Conservation (phyloP, 2,113 vertebrate genomes). For the Eidolon helvum region DNA sequence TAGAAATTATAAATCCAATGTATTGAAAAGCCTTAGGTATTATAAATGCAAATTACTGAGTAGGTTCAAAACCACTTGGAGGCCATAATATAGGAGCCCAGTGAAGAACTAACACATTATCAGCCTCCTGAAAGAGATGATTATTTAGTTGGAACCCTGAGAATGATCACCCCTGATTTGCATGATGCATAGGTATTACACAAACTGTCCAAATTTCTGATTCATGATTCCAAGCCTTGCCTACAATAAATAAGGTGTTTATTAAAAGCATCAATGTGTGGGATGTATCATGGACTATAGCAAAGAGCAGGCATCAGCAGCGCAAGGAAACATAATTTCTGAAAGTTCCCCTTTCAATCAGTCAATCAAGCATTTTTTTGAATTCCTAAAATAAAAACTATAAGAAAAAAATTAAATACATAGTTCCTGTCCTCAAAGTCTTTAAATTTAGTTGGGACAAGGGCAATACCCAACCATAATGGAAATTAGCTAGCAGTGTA, state of each 20-base stretch:
- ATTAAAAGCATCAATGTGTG: slow-evolving; percentile 44
- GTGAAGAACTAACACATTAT: not conserved
- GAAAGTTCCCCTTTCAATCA: not conserved
- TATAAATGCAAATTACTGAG: not conserved
- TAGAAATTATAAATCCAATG: not conserved
- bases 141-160: slow-evolving; percentile 13
- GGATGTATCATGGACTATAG: not conserved
- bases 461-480: not conserved
- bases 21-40: not conserved
- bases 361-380: not conserved
- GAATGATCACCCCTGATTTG: not conserved
- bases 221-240: slow-evolving; percentile 31
- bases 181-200: slow-evolving; percentile 22
- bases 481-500: not conserved
- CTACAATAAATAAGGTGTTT: slow-evolving; percentile 41
- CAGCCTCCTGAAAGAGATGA: not conserved
- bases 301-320: slow-evolving; percentile 9
- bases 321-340: slow-evolving; percentile 15
- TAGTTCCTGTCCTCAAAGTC: not conserved
- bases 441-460: not conserved
- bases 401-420: not conserved
- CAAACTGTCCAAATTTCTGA: slow-evolving; percentile 54
- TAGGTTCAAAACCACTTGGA: not conserved
- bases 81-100: not conserved
- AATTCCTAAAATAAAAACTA: not conserved